Conservation (phyloP, 2,888 invertebrate genomes). For the Cryptus armator region DNA sequence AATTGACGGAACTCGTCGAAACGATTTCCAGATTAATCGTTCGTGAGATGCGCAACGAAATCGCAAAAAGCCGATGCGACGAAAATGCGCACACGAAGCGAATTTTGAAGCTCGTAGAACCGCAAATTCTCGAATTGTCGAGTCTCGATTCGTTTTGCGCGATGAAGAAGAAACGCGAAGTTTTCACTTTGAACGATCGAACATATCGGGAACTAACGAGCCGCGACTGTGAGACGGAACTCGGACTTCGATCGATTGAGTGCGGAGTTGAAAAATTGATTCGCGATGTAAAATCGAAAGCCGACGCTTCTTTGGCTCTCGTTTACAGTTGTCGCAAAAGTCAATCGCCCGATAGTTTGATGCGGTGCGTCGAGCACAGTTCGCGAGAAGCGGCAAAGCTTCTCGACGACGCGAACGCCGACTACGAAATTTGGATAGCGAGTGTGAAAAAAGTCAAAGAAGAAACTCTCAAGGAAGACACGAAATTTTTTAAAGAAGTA, state of each 20-base stretch:
- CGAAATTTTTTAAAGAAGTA: conserved; percentile 43
- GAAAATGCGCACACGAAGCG: conserved; percentile 57
- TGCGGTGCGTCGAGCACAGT: conserved; percentile 67
- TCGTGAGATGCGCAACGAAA: conserved; percentile 41
- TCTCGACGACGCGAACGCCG: conserved; percentile 61
- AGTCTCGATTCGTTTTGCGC: conserved; percentile 68
- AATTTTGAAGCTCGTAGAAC: conserved; percentile 56
- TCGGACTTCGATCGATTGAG: conserved; percentile 52
- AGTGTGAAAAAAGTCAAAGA: conserved; percentile 31
- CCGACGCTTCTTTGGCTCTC: conserved; percentile 57
- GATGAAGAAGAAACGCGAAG: conserved; percentile 66
- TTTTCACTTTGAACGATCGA: conserved; percentile 67
- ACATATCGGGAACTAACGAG: conserved; percentile 58
- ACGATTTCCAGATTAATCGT: conserved; percentile 43
- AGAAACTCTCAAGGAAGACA: conserved; percentile 51
- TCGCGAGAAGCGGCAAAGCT: conserved; percentile 59
- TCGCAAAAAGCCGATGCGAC: conserved; percentile 40
- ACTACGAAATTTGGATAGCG: conserved; percentile 33
- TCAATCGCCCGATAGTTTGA: conserved; percentile 56
- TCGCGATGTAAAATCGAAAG: conserved; percentile 40
- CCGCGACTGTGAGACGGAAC: conserved; percentile 45
- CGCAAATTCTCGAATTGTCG: conserved; percentile 64
- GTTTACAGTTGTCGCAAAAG: conserved; percentile 65
- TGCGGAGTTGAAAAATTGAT: conserved; percentile 55
- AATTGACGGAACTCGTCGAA: conserved; percentile 57